A percentile compares a stretch with the other conserved stretches of the same genome.
These are phyloP conservation scores for Rhinogobio ventralis DNA, from an alignment of 2,797 vertebrate species.

Conservation along the genomic window DNA sequence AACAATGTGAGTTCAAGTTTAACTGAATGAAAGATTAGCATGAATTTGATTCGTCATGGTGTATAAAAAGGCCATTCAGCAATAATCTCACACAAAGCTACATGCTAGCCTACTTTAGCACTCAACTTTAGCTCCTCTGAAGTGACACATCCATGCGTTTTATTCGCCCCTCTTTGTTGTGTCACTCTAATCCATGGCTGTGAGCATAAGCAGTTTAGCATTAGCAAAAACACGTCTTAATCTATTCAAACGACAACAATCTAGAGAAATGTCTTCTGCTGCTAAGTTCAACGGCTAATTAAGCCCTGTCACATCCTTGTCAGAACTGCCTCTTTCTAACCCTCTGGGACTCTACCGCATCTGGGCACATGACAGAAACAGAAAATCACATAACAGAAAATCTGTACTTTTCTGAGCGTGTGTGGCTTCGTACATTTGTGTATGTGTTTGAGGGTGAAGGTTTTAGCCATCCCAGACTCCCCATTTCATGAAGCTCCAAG, in stretches of 20 bases:
- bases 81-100: neutral
- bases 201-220: slow-evolving; percentile 70
- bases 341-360: slow-evolving; percentile 38
- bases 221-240: slow-evolving; percentile 72
- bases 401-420: neutral
- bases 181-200: slow-evolving; percentile 69
- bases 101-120: slow-evolving; percentile 42
- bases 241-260: slow-evolving; percentile 77
- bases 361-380: slow-evolving; percentile 13
- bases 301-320: slow-evolving; percentile 78
- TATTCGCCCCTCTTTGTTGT: slow-evolving; percentile 45
- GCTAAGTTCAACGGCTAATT: slow-evolving; percentile 71
- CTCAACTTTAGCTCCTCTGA: slow-evolving; percentile 34
- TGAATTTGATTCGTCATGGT: slow-evolving; percentile 11
- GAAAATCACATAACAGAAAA: neutral
- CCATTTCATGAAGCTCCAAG: slow-evolving; percentile 52
- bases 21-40: slow-evolving; percentile 1
- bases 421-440: slow-evolving; percentile 9
- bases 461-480: slow-evolving; percentile 29
- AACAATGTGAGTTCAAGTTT: neutral
- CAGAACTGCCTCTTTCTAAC: slow-evolving; percentile 61
- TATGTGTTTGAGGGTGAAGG: slow-evolving; percentile 16
- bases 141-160: slow-evolving; percentile 48
- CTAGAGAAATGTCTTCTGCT: slow-evolving; percentile 73
- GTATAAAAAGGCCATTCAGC: slow-evolving; percentile 35